Conservation (phyloP, 2,888 invertebrate species). For the Dynastes hyllus region DNA sequence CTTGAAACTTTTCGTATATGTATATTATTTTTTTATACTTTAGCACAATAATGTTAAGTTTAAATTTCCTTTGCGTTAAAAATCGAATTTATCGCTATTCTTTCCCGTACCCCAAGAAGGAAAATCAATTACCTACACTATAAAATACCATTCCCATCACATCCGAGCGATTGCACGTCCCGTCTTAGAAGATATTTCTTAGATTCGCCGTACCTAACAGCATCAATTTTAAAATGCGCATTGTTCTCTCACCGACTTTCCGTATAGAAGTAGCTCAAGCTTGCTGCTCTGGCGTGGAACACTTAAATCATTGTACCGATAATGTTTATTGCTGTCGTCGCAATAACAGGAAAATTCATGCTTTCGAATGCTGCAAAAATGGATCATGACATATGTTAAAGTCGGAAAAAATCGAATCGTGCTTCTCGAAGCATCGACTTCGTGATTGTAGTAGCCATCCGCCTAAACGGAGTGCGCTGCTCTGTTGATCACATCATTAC, state of each 20-base stretch:
- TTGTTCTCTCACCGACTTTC: conserved; percentile 9
- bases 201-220: neutral
- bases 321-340: conserved; percentile 38
- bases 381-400: conserved; percentile 67
- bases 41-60: no score
- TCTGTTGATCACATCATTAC: conserved; percentile 64
- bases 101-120: no score
- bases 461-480: conserved; percentile 57
- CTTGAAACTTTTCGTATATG: no score
- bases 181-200: no score
- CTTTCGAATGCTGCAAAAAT: conserved; percentile 62
- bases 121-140: no score
- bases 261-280: neutral
- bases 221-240: conserved; percentile 8
- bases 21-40: no score
- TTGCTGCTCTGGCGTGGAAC: neutral
- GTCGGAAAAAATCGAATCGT: conserved; percentile 64
- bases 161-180: no score
- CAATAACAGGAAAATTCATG: conserved; percentile 56
- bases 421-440: conserved; percentile 62
- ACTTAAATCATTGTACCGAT: conserved; percentile 35
- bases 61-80: no score
- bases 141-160: no score
- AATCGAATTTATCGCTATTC: no score
- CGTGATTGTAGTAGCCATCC: conserved; percentile 63